Evolutionary conservation across 2,888 invertebrate genomes (phyloP).

Genomic region (Xanthia togata): DNA sequence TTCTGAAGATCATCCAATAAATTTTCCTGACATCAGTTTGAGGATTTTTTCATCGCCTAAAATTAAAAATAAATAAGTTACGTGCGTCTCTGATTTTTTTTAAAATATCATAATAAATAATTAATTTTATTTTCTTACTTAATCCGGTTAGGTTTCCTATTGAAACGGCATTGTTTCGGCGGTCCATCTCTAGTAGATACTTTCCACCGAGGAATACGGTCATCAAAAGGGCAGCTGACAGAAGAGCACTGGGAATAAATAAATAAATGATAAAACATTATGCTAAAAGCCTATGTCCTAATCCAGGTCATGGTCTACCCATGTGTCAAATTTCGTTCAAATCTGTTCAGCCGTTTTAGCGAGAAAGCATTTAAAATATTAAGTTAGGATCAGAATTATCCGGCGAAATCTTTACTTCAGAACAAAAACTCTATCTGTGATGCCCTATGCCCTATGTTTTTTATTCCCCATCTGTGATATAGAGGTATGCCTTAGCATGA

Average conservation of each 20-base stretch:
- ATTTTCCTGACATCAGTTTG: slow-evolving; percentile 69
- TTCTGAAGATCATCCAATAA: slow-evolving; percentile 33
- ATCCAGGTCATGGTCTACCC: too few species aligned
- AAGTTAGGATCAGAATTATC: too few species aligned
- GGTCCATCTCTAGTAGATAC: slow-evolving; percentile 75
- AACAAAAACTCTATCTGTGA: too few species aligned
- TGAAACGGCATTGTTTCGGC: slow-evolving; percentile 72
- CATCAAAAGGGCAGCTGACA: slow-evolving; percentile 75
- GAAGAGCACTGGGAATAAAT: slow-evolving; percentile 73
- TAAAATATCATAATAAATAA: too few species aligned
- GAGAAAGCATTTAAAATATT: too few species aligned
- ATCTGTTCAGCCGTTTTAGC: too few species aligned
- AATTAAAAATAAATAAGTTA: slow-evolving; percentile 49
- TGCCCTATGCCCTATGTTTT: too few species aligned
- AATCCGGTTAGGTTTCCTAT: slow-evolving; percentile 76
- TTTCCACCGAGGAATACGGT: slow-evolving; percentile 74
- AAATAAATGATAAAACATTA: not conserved
- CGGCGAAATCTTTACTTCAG: too few species aligned
- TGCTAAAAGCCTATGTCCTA: too few species aligned
- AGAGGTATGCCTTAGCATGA: too few species aligned
- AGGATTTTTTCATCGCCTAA: slow-evolving; percentile 68
- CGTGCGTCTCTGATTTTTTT: not conserved
- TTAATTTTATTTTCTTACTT: slow-evolving; percentile 50
- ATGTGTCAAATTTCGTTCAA: too few species aligned
- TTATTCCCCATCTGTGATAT: accelerated